A percentile compares a stretch with the other conserved stretches of the same genome.
Evolutionary conservation across 2,797 vertebrate genomes (phyloP).

Genomic region (Labeo calbasu): DNA sequence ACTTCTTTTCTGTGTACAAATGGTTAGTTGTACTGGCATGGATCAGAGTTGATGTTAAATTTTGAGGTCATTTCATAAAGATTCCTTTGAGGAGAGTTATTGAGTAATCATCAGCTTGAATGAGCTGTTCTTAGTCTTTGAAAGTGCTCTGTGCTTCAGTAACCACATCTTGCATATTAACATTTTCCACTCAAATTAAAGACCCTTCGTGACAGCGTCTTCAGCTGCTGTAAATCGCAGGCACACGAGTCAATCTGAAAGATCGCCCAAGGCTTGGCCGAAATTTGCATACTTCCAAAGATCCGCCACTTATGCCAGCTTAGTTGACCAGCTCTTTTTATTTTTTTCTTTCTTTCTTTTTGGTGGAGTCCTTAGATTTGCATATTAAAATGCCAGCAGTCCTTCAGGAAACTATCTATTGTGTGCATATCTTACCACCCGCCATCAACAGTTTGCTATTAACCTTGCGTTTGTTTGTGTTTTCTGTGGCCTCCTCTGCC

Average conservation of each 20-base stretch:
- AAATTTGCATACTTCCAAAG: slow-evolving; percentile 40
- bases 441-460: slow-evolving; percentile 48
- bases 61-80: not conserved
- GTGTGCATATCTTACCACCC: slow-evolving; percentile 41
- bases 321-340: slow-evolving; percentile 26
- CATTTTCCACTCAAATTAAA: not conserved
- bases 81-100: slow-evolving; percentile 11
- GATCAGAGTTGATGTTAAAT: not conserved
- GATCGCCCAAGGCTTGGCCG: slow-evolving; percentile 9
- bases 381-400: slow-evolving; percentile 37
- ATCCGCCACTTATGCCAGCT: slow-evolving; percentile 15
- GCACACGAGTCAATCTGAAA: slow-evolving; percentile 37
- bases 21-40: not conserved
- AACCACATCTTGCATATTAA: slow-evolving; percentile 41
- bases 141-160: slow-evolving; percentile 34
- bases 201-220: slow-evolving; percentile 7
- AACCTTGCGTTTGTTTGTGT: slow-evolving; percentile 52
- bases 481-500: slow-evolving; percentile 38
- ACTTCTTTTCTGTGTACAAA: not conserved
- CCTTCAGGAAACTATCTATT: slow-evolving; percentile 32
- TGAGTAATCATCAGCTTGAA: slow-evolving; percentile 22
- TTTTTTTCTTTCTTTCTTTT: not conserved
- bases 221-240: slow-evolving; percentile 38
- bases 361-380: slow-evolving; percentile 5
- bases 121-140: slow-evolving; percentile 27